Evolutionary conservation across 2,888 invertebrate genomes (phyloP).

Genomic region (Diplazon laetatorius): DNA sequence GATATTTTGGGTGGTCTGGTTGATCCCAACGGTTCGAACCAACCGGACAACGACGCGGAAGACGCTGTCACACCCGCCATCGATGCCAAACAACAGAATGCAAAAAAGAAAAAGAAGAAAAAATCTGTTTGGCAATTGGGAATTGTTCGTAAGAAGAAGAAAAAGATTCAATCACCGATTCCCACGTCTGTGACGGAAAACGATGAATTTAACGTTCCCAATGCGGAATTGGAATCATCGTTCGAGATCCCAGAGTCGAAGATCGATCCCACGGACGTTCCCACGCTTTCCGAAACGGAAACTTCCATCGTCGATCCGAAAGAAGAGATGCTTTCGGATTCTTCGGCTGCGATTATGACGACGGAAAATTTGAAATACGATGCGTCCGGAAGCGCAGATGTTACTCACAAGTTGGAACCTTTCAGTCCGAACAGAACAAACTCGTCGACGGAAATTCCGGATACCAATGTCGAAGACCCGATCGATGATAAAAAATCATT

Average conservation of each 20-base stretch:
- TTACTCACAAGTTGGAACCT: conserved; percentile 39
- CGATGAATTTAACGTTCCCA: background rate
- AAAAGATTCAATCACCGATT: conserved; percentile 47
- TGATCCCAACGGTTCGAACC: conserved; percentile 63
- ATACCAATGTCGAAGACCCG: conserved; percentile 5
- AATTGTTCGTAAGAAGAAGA: conserved; percentile 73
- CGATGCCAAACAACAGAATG: conserved; percentile 63
- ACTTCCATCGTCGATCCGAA: conserved; percentile 27
- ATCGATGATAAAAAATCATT: conserved; percentile 36
- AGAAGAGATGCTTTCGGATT: conserved; percentile 53
- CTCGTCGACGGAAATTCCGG: background rate
- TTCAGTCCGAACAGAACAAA: conserved; percentile 42
- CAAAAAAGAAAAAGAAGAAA: conserved; percentile 69
- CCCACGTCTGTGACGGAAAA: conserved; percentile 21
- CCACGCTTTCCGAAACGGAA: background rate
- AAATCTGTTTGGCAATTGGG: conserved; percentile 61
- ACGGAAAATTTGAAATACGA: conserved; percentile 20
- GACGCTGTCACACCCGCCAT: conserved; percentile 40
- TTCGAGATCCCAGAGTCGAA: conserved; percentile 14
- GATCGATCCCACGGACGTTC: conserved; percentile 1
- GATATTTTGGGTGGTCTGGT: conserved; percentile 69
- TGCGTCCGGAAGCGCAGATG: background rate
- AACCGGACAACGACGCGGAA: conserved; percentile 68
- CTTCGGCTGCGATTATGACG: conserved; percentile 25
- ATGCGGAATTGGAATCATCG: conserved; percentile 17